Evolutionary conservation across 2,797 vertebrate species (phyloP).

Genomic region (Pempheris klunzingeri): DNA sequence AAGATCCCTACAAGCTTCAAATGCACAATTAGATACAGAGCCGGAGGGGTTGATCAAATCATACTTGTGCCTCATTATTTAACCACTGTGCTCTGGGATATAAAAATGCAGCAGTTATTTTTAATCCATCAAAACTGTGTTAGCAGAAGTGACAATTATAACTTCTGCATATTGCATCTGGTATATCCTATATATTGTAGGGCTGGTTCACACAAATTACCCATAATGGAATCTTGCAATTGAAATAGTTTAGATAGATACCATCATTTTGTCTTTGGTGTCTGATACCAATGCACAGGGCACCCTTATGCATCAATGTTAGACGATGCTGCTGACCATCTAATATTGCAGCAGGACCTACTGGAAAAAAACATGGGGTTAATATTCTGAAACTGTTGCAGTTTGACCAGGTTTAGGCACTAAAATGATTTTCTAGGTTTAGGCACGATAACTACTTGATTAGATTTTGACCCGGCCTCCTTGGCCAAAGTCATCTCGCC

Average conservation of each 20-base stretch:
- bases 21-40: conserved; percentile 65
- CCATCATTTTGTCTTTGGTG: no score
- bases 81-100: conserved; percentile 42
- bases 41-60: conserved; percentile 63
- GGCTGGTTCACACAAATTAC: not conserved
- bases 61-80: conserved; percentile 57
- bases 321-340: no score
- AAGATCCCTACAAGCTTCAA: conserved; percentile 62
- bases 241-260: not conserved
- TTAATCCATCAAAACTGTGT: conserved; percentile 27
- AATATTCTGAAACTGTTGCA: no score
- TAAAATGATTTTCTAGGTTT: no score
- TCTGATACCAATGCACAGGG: no score
- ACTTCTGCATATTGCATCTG: not conserved
- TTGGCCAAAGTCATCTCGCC: no score
- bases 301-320: no score
- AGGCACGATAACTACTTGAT: no score
- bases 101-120: conserved; percentile 31
- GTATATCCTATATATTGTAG: not conserved
- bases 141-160: conserved; percentile 8
- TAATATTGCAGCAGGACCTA: no score
- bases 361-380: no score
- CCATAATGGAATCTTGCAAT: not conserved
- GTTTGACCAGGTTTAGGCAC: no score
- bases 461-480: no score